These are phyloP conservation scores for Zaprionus bogoriensis DNA, from an alignment of 2,888 invertebrate genomes.

Conservation along the genomic window DNA sequence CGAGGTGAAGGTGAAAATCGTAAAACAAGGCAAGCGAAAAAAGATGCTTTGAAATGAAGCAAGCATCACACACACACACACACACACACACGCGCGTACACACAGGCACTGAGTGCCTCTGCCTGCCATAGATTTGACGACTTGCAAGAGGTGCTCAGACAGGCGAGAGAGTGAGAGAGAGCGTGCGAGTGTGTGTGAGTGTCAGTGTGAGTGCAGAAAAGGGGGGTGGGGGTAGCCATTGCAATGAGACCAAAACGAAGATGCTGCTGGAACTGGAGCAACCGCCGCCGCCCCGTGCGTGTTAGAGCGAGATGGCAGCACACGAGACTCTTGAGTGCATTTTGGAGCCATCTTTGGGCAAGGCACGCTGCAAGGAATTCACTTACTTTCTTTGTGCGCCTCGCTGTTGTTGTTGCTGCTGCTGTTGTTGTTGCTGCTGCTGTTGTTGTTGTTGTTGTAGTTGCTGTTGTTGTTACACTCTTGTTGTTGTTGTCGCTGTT, in stretches of 20 bases:
- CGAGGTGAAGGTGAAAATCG: constrained; percentile 39
- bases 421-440: constrained; percentile 12
- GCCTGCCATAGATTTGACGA: constrained; percentile 70
- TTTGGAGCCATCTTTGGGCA: constrained; percentile 61
- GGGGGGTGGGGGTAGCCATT: constrained; percentile 4
- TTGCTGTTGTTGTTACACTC: neutral
- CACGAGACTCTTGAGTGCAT: constrained; percentile 29
- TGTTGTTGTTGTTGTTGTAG: constrained; percentile 14
- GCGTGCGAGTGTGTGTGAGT: neutral
- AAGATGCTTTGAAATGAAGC: constrained; percentile 44
- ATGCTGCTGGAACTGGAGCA: constrained; percentile 65
- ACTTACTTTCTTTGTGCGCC: constrained; percentile 68
- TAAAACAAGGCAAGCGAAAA: constrained; percentile 46
- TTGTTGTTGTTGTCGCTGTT: constrained; percentile 9
- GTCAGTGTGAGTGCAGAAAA: neutral
- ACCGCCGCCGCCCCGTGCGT: constrained; percentile 2
- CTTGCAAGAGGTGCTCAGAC: constrained; percentile 44
- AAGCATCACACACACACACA: constrained; percentile 49
- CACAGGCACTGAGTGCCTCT: too few relatives aligned
- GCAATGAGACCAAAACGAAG: constrained; percentile 28
- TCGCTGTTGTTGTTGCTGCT: constrained; percentile 17
- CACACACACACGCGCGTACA: too few relatives aligned
- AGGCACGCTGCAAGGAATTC: constrained; percentile 61
- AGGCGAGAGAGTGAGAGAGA: neutral
- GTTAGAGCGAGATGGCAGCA: constrained; percentile 19